Evolutionary conservation across 2,888 invertebrate species (phyloP).

Genomic region (Leucoma salicis): DNA sequence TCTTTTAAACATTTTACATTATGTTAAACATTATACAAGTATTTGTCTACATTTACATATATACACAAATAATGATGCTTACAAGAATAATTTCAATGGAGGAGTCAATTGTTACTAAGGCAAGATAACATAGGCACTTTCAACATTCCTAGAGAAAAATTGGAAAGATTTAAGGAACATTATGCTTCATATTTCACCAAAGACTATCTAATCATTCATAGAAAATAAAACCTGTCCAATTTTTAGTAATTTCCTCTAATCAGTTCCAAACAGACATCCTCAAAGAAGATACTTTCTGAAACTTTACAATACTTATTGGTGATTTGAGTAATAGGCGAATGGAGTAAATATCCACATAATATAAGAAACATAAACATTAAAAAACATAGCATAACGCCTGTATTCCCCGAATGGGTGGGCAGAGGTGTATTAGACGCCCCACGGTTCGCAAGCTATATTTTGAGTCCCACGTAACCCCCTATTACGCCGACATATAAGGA

Average conservation of each 20-base stretch:
- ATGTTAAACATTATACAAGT: conserved; percentile 20
- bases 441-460: too few species aligned
- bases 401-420: too few species aligned
- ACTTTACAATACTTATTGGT: background rate
- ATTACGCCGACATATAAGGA: too few species aligned
- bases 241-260: background rate
- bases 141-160: conserved; percentile 18
- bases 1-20: conserved; percentile 14
- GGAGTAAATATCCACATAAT: too few species aligned
- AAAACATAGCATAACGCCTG: too few species aligned
- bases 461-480: too few species aligned
- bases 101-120: conserved; percentile 41
- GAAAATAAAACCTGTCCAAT: background rate
- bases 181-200: background rate
- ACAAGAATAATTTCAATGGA: conserved; percentile 31
- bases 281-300: background rate
- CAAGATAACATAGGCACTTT: conserved; percentile 57
- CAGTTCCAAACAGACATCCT: background rate
- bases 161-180: conserved; percentile 4
- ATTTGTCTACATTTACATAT: conserved; percentile 29
- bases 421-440: too few species aligned
- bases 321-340: too few species aligned
- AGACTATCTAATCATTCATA: background rate
- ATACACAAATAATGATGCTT: conserved; percentile 21
- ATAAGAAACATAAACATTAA: too few species aligned